These are phyloP conservation scores for Aulostomus chinensis DNA, from an alignment of 2,797 vertebrate genomes.

Conservation along the genomic window DNA sequence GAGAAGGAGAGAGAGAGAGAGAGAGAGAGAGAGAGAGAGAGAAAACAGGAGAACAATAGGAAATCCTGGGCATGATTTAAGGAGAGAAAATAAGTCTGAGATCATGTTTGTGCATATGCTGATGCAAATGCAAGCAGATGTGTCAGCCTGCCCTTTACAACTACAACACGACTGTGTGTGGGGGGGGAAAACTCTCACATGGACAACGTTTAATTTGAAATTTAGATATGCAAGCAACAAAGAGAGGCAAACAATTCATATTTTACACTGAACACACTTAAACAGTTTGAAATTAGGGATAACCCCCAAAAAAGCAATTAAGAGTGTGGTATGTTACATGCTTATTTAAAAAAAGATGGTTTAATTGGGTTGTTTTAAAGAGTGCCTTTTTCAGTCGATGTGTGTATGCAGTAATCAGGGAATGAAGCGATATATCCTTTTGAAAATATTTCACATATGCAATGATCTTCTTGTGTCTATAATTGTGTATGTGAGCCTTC, in stretches of 20 bases:
- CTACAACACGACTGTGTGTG: slow-evolving; percentile 18
- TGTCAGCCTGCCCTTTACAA: too few species aligned
- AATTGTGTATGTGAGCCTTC: slow-evolving; percentile 30
- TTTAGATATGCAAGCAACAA: slow-evolving; percentile 12
- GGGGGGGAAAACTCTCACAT: background rate
- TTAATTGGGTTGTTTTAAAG: slow-evolving; percentile 47
- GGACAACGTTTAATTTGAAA: slow-evolving; percentile 29
- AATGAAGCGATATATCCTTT: background rate
- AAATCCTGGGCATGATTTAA: slow-evolving; percentile 32
- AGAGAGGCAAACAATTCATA: slow-evolving; percentile 27
- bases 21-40: slow-evolving; percentile 17
- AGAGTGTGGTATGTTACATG: slow-evolving; percentile 14
- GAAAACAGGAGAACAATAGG: slow-evolving; percentile 21
- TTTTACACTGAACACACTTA: slow-evolving; percentile 47
- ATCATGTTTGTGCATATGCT: slow-evolving; percentile 29
- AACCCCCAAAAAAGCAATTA: slow-evolving; percentile 57
- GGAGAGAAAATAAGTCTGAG: slow-evolving; percentile 22
- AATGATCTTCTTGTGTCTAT: too few species aligned
- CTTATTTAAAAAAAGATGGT: slow-evolving; percentile 25
- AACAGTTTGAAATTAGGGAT: slow-evolving; percentile 39
- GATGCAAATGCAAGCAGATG: slow-evolving; percentile 2
- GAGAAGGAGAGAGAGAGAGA: slow-evolving; percentile 30
- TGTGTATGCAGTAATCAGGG: slow-evolving; percentile 5
- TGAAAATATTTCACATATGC: slow-evolving; percentile 31
- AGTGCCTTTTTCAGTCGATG: slow-evolving; percentile 20